Conservation (phyloP, 2,888 invertebrate genomes). For the Synergus japonicus region DNA sequence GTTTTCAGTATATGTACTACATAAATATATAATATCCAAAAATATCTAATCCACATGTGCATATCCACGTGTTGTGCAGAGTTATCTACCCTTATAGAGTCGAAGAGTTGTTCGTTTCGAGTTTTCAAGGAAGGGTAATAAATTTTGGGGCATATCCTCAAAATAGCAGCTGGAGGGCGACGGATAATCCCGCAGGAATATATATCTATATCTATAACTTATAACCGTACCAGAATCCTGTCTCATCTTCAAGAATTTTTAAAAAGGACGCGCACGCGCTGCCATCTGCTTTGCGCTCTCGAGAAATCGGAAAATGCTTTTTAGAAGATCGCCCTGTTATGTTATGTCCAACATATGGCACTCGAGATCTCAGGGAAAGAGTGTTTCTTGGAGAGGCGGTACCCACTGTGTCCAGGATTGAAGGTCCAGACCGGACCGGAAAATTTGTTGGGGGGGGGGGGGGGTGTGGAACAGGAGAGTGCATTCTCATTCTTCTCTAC, state of each 20-base stretch:
- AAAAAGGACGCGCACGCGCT: conserved; percentile 52
- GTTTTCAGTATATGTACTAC: not conserved
- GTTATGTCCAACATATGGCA: conserved; percentile 69
- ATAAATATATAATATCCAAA: conserved; percentile 24
- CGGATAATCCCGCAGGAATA: conserved; percentile 37
- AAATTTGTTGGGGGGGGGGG: not conserved
- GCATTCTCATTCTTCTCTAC: conserved; percentile 44
- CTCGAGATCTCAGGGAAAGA: conserved; percentile 62
- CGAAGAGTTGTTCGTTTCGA: not conserved
- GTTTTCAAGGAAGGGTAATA: conserved; percentile 42
- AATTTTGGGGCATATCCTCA: conserved; percentile 49
- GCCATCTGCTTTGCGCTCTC: conserved; percentile 68
- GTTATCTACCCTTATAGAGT: not conserved
- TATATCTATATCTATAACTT: conserved; percentile 4
- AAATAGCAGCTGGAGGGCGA: conserved; percentile 46
- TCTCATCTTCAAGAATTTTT: conserved; percentile 27
- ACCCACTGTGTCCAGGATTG: conserved; percentile 35
- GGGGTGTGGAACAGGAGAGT: conserved; percentile 22
- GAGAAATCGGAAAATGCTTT: conserved; percentile 69
- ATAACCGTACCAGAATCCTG: conserved; percentile 1
- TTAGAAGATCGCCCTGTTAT: conserved; percentile 51
- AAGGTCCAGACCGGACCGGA: conserved; percentile 13
- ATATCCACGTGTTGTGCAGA: not conserved
- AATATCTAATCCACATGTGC: not conserved
- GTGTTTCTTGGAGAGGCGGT: conserved; percentile 40